Evolutionary conservation across 2,797 vertebrate species (phyloP).

Genomic region (Lates japonicus): DNA sequence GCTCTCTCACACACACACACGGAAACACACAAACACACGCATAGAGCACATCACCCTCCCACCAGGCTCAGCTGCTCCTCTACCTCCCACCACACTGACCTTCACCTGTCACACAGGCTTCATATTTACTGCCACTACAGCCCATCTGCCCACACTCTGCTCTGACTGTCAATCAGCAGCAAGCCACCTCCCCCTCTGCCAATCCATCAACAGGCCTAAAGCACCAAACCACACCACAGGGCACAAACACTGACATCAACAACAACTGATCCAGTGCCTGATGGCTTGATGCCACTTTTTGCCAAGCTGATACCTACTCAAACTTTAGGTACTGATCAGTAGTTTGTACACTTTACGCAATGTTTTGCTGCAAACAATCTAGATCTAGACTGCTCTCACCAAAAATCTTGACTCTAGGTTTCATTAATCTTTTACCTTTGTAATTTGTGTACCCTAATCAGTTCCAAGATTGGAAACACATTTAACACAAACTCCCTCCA

Average conservation of each 20-base stretch:
- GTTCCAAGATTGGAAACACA: conserved; percentile 20
- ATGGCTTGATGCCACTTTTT: conserved; percentile 19
- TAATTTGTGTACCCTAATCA: not conserved
- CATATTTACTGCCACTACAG: conserved; percentile 82
- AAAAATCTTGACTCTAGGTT: not conserved
- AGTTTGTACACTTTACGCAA: not conserved
- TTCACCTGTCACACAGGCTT: conserved; percentile 82
- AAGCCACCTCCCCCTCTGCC: conserved; percentile 56
- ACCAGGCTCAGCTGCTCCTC: conserved; percentile 55
- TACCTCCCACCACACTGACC: conserved; percentile 76
- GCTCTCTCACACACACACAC: not conserved
- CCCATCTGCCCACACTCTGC: conserved; percentile 75
- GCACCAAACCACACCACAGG: conserved; percentile 38
- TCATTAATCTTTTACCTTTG: not conserved
- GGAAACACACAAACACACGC: conserved; percentile 24
- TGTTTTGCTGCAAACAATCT: not conserved
- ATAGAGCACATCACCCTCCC: conserved; percentile 22
- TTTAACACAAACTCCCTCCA: conserved; percentile 29
- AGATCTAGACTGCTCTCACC: not conserved
- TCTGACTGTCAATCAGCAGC: conserved; percentile 78
- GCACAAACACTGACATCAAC: conserved; percentile 39
- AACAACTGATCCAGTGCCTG: conserved; percentile 15
- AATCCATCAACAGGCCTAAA: conserved; percentile 66
- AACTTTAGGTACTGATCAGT: conserved; percentile 20
- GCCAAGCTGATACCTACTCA: conserved; percentile 7